These are phyloP conservation scores for Lichenostomus cassidix DNA, from an alignment of 2,113 vertebrate genomes.

Conservation along the genomic window DNA sequence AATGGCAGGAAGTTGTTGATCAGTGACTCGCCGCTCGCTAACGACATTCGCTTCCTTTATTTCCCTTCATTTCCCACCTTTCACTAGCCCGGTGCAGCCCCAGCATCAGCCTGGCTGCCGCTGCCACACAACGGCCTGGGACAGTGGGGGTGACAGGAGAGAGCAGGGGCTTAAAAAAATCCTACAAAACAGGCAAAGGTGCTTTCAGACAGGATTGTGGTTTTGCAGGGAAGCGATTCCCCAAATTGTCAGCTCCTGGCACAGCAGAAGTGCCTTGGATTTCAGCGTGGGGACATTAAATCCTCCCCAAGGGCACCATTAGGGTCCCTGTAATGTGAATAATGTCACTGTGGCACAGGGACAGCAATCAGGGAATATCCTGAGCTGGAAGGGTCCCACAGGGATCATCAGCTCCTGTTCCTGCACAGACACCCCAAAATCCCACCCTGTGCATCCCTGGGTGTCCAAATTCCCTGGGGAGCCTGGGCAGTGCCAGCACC, in stretches of 20 bases:
- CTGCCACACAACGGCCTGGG: background rate
- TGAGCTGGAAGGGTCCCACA: background rate
- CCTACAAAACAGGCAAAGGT: background rate
- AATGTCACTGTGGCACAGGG: fast-evolving
- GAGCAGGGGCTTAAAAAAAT: background rate
- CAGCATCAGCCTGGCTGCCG: fast-evolving
- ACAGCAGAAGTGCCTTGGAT: background rate
- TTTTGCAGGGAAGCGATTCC: background rate
- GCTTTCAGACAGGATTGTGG: background rate
- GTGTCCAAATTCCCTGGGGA: background rate
- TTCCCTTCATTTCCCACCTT: constrained; percentile 64
- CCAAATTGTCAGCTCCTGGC: background rate
- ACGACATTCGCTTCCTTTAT: constrained; percentile 54
- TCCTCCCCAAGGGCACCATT: fast-evolving
- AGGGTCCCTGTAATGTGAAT: background rate
- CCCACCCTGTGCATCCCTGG: background rate
- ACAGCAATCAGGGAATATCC: fast-evolving
- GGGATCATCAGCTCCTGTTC: background rate
- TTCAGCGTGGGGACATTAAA: background rate
- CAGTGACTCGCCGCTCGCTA: background rate
- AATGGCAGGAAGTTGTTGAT: constrained; percentile 64
- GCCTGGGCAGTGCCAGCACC: no score
- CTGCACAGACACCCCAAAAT: background rate
- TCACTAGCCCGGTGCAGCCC: background rate
- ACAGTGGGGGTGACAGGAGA: background rate